Evolutionary conservation across 2,797 vertebrate genomes (phyloP), one percentile per base, ranked within the genome.

Genomic region (Tiaroga cobitis): DNA sequence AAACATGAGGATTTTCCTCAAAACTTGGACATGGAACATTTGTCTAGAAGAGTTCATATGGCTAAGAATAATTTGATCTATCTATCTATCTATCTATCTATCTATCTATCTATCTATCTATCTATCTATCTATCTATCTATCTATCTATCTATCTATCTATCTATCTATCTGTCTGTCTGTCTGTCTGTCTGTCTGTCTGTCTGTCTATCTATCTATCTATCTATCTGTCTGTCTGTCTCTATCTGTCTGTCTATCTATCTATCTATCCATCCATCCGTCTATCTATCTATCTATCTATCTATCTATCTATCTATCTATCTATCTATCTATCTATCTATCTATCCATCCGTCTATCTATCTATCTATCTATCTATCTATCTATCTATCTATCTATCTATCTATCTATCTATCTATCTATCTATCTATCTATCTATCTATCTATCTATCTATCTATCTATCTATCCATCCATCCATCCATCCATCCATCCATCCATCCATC

Each of bases 251-350:
- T 61, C 9, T 9, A 0, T 61, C 4, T 9, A 1, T 59, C 21
- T 26, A 1, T 61, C n/a, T 2, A 0, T 61, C 59, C 2, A 2
- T 26, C 24, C 26, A 3, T 32, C 15, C 8, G 0, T 59, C 54
- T 59, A 0, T 29, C 32, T 10, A 1, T 68, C 32, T 11, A 1
- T 39, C 34, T 39, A 1, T 39, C 4, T 11, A 0, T 37, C 63
- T 19, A 0, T 67, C 0, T 1, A 0, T 37, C 8, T 19, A 1
- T 68, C 8, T 11, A 0, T 39, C 34, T 13, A 0, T 41, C 10
- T 41, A 0, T 70, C 10, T 3, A 0, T 69, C 9, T 24, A 0
- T 69, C 34, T 3, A 1, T 69, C 67, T 37, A 0, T 10, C 34
- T 68, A 34, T 68, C 3, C 1, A 0, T 68, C 34, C 11, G 4